These are phyloP conservation scores for Anneissia japonica DNA, from an alignment of 35 echinoderm and acorn worm species.

Conservation along the genomic window DNA sequence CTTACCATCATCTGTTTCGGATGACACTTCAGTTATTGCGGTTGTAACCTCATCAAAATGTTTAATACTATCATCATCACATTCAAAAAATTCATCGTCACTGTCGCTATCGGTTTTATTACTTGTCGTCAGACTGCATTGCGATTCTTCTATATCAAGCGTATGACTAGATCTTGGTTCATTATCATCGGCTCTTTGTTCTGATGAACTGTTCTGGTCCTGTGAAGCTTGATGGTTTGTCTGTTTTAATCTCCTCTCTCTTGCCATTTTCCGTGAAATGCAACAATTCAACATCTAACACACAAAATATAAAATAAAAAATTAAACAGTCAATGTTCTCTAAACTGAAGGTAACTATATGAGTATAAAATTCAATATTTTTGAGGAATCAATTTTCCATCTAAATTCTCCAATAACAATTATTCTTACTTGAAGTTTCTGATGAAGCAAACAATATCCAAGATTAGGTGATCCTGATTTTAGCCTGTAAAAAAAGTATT, in stretches of 20 bases:
- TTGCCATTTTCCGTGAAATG: conserved; percentile 77
- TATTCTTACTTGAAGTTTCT: conserved; percentile 79
- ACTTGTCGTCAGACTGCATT: conserved; percentile 1
- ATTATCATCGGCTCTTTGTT: background rate
- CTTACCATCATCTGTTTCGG: conserved; percentile 2
- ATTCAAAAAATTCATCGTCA: conserved; percentile 99
- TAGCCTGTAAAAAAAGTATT: conserved; percentile 30
- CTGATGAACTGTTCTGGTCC: background rate
- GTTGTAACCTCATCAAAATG: background rate
- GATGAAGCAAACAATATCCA: conserved; percentile 74
- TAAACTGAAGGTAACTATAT: background rate
- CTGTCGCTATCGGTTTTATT: conserved; percentile 61
- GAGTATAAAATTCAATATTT: no score
- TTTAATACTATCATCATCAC: conserved; percentile 48
- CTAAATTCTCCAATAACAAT: no score
- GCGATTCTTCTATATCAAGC: background rate
- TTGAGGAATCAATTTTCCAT: no score
- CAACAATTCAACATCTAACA: conserved; percentile 96
- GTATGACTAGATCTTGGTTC: background rate
- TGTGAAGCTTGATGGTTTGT: conserved; percentile 20
- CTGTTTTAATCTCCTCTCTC: conserved; percentile 56
- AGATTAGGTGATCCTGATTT: conserved; percentile 61
- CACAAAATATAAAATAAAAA: background rate
- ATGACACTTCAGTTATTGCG: background rate
- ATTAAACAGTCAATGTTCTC: no score